These are phyloP conservation scores for Eupithecia abbreviata DNA, from an alignment of 2,888 invertebrate species.

Conservation along the genomic window DNA sequence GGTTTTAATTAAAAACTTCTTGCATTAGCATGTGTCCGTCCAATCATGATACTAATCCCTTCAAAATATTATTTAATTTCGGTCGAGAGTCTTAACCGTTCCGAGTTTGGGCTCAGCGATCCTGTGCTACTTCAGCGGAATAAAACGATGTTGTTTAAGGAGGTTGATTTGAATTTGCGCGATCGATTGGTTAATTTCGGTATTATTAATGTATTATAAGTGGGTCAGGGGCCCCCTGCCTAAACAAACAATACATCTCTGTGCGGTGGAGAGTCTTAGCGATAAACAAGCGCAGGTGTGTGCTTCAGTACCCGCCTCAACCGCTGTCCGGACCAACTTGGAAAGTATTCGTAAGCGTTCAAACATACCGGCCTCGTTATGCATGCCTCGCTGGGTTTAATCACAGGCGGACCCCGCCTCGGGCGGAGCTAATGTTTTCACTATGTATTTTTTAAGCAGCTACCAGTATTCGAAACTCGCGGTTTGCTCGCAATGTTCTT, in stretches of 20 bases:
- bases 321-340: conserved; percentile 73
- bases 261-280: conserved; percentile 60
- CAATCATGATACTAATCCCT: conserved; percentile 75
- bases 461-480: conserved; percentile 53
- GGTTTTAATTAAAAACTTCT: conserved; percentile 84
- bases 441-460: conserved; percentile 81
- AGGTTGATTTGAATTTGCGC: conserved; percentile 35
- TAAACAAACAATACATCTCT: conserved; percentile 72
- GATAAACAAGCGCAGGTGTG: conserved; percentile 78
- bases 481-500: conserved; percentile 53
- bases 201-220: conserved; percentile 70
- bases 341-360: conserved; percentile 80
- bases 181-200: conserved; percentile 56
- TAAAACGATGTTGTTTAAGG: conserved; percentile 41
- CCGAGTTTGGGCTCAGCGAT: conserved; percentile 40
- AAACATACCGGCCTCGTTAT: conserved; percentile 80
- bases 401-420: conserved; percentile 74
- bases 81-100: conserved; percentile 49
- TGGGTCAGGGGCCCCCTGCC: conserved; percentile 64
- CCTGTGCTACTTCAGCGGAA: conserved; percentile 30
- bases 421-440: conserved; percentile 77
- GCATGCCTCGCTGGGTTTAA: conserved; percentile 82
- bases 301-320: conserved; percentile 58
- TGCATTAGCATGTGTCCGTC: conserved; percentile 80
- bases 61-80: conserved; percentile 79